Percentiles rank a stretch among this genome's conserved stretches.
Conservation (phyloP, 2,888 invertebrate species). For the Melinaea menophilus region DNA sequence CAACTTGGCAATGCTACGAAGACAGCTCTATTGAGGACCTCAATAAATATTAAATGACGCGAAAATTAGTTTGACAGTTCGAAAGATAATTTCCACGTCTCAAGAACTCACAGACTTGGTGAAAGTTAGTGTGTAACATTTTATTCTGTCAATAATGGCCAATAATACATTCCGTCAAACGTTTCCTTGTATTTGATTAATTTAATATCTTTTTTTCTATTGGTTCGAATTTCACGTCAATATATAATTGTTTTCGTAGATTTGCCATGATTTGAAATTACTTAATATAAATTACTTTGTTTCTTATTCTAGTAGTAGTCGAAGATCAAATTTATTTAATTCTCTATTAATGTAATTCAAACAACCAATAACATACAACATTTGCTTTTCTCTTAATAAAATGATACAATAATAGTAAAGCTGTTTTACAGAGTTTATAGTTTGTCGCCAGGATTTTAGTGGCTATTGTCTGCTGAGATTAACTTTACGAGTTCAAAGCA, state of each 20-base stretch:
- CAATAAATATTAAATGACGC: constrained; percentile 26
- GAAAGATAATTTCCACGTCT: constrained; percentile 9
- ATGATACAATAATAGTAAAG: neutral
- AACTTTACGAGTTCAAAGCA: constrained; percentile 6
- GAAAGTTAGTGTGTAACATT: constrained; percentile 2
- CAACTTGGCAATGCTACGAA: constrained; percentile 26
- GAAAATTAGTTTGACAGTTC: too few relatives aligned
- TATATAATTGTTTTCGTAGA: neutral
- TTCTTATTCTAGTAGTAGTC: too few relatives aligned
- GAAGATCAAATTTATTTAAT: neutral
- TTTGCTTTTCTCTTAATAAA: neutral
- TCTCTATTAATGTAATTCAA: too few relatives aligned
- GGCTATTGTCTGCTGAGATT: constrained; percentile 7
- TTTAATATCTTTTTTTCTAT: neutral
- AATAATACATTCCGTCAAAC: too few relatives aligned
- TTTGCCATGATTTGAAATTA: too few relatives aligned
- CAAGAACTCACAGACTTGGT: neutral
- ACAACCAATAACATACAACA: neutral
- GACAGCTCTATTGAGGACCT: constrained; percentile 16
- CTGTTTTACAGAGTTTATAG: constrained; percentile 6
- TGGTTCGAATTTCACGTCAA: neutral
- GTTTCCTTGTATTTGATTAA: too few relatives aligned
- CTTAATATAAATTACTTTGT: too few relatives aligned
- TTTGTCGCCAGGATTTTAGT: constrained; percentile 8
- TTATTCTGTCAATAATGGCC: neutral